Conservation (phyloP, 2,113 vertebrate genomes). For the Lutjanus erythropterus region DNA sequence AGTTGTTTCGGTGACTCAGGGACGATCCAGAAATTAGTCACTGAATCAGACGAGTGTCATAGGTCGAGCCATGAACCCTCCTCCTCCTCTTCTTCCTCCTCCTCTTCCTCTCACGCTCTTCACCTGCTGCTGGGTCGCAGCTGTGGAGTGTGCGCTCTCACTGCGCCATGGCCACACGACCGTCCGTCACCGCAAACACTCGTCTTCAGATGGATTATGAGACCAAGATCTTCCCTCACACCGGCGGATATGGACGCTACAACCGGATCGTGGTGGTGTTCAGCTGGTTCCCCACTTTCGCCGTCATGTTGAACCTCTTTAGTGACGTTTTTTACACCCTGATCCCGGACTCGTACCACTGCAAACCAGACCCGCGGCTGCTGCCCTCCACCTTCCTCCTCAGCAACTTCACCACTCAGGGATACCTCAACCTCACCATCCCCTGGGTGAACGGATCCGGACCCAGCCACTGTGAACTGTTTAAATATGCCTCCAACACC, state of each 20-base stretch:
- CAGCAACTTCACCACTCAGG: conserved; percentile 77
- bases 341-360: conserved; percentile 83
- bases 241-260: conserved; percentile 85
- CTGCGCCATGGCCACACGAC: conserved; percentile 25
- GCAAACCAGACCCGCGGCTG: conserved; percentile 82
- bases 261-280: conserved; percentile 81
- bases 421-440: conserved; percentile 82
- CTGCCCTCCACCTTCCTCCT: conserved; percentile 80
- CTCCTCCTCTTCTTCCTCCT: neutral
- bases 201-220: conserved; percentile 80
- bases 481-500: conserved; percentile 77
- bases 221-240: conserved; percentile 68
- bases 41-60: neutral
- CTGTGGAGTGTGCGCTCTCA: neutral
- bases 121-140: conserved; percentile 14
- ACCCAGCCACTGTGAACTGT: conserved; percentile 81
- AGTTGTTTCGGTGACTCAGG: neutral
- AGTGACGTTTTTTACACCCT: conserved; percentile 82
- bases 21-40: neutral
- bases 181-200: neutral
- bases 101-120: neutral
- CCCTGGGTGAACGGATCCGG: conserved; percentile 81
- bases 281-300: conserved; percentile 86
- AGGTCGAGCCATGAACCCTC: neutral
- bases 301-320: conserved; percentile 83